A percentile compares a stretch with the other conserved stretches of the same genome.
Conservation (phyloP, 2,888 invertebrate species). For the Drosophila recens region DNA sequence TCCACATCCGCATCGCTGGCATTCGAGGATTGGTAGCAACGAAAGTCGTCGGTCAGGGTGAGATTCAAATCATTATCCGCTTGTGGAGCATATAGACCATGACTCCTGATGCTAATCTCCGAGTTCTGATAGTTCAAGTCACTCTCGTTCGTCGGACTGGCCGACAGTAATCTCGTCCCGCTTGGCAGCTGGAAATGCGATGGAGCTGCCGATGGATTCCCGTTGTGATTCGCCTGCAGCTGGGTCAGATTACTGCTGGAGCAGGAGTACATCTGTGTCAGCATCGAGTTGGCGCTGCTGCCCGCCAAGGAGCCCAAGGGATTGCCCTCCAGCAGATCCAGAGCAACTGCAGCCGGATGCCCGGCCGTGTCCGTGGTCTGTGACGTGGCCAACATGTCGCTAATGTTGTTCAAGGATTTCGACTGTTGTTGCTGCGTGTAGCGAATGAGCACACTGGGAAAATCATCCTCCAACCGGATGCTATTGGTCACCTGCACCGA, state of each 20-base stretch:
- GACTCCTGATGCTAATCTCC: slow-evolving; percentile 88
- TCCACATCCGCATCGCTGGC: slow-evolving; percentile 84
- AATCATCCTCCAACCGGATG: slow-evolving; percentile 77
- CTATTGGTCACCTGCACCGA: slow-evolving; percentile 83
- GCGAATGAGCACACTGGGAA: slow-evolving; percentile 74
- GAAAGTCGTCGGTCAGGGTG: slow-evolving; percentile 85
- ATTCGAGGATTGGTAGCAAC: slow-evolving; percentile 84
- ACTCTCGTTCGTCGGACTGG: slow-evolving; percentile 87
- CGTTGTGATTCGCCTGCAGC: slow-evolving; percentile 38
- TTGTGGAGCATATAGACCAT: slow-evolving; percentile 88
- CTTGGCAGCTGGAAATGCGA: slow-evolving; percentile 37
- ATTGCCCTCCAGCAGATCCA: slow-evolving; percentile 1
- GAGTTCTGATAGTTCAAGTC: slow-evolving; percentile 89
- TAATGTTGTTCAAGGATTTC: slow-evolving; percentile 78
- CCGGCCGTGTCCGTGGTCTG: neutral
- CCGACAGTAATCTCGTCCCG: slow-evolving; percentile 64
- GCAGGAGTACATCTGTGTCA: slow-evolving; percentile 58
- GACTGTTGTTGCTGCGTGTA: slow-evolving; percentile 75
- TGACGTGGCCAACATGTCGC: slow-evolving; percentile 55
- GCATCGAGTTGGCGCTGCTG: slow-evolving; percentile 56
- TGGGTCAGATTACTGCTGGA: slow-evolving; percentile 61
- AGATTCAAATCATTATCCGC: slow-evolving; percentile 86
- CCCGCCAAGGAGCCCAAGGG: slow-evolving; percentile 37
- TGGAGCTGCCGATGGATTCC: slow-evolving; percentile 7
- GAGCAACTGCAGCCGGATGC: neutral